Conservation (phyloP, 2,113 vertebrate species). For the Gadus chalcogrammus region DNA sequence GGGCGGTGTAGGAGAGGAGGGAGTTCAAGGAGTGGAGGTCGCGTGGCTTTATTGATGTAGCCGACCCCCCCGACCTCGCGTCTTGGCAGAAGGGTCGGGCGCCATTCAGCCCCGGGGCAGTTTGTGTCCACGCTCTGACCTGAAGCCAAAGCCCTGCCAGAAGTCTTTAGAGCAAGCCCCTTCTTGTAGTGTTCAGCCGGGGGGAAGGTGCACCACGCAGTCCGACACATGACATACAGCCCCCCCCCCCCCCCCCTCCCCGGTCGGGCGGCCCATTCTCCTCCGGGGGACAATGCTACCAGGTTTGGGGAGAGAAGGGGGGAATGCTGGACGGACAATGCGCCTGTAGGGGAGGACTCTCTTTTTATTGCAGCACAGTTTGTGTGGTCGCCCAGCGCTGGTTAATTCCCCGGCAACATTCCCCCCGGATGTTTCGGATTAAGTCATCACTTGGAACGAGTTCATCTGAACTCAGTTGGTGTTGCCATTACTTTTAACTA, state of each 20-base stretch:
- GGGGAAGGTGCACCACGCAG: conserved; percentile 5
- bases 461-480: too few relatives aligned
- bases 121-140: conserved; percentile 63
- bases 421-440: too few relatives aligned
- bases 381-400: too few relatives aligned
- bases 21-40: conserved; percentile 56
- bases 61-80: conserved; percentile 22
- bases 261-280: background rate
- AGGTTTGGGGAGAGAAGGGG: too few relatives aligned
- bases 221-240: conserved; percentile 14
- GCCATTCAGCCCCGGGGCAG: conserved; percentile 62
- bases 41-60: conserved; percentile 56
- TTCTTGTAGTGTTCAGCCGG: conserved; percentile 7
- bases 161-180: conserved; percentile 41
- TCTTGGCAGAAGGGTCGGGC: conserved; percentile 9
- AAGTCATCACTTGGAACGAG: too few relatives aligned
- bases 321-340: too few relatives aligned
- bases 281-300: background rate
- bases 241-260: background rate
- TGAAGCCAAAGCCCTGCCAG: conserved; percentile 56
- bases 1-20: conserved; percentile 37
- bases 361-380: too few relatives aligned
- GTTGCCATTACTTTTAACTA: too few relatives aligned
- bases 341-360: too few relatives aligned
- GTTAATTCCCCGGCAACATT: too few relatives aligned